Conservation (phyloP, 2,888 invertebrate genomes). For the Oligia fasciuncula region DNA sequence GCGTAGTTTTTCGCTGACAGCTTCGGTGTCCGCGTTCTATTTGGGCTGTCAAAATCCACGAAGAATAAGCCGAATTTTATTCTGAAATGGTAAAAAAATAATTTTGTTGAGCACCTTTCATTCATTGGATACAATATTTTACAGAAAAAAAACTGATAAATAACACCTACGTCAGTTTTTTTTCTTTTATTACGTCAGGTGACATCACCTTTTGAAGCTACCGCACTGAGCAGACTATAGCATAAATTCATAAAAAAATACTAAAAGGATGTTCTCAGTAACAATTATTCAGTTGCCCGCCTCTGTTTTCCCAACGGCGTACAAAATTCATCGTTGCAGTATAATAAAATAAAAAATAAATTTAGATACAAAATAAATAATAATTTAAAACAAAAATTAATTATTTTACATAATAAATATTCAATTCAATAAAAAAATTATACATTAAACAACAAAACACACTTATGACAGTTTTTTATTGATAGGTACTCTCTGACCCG, state of each 20-base stretch:
- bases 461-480: neutral
- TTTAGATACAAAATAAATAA: neutral
- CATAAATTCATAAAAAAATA: neutral
- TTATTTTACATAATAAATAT: no score
- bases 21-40: slow-evolving; percentile 84
- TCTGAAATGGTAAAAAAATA: slow-evolving; percentile 69
- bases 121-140: neutral
- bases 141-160: neutral
- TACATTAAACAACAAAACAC: no score
- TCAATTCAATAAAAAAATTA: no score
- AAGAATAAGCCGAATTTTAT: slow-evolving; percentile 85
- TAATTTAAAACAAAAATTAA: neutral
- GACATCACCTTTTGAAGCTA: neutral
- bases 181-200: neutral
- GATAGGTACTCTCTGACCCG: neutral
- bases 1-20: slow-evolving; percentile 83
- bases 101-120: neutral
- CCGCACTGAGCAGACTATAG: neutral
- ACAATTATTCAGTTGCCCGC: neutral
- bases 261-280: neutral
- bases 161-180: no score
- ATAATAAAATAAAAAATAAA: neutral
- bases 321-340: neutral
- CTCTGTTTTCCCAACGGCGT: neutral
- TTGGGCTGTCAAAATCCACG: slow-evolving; percentile 83